Evolutionary conservation across 2,797 vertebrate genomes (phyloP).

Genomic region (Poecile montanus): DNA sequence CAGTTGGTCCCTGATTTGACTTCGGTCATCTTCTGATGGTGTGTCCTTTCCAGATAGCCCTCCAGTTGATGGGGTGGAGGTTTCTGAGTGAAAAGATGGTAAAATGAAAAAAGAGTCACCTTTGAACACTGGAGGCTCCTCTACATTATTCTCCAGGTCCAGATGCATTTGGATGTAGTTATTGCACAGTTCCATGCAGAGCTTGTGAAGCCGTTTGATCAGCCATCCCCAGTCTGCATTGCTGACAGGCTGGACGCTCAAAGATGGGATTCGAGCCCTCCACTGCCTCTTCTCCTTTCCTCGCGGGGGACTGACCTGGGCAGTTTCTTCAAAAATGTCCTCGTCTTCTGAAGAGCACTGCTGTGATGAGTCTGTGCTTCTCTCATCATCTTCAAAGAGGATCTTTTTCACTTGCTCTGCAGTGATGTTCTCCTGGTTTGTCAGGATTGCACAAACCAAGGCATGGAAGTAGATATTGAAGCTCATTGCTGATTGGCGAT

Average conservation of each 20-base stretch:
- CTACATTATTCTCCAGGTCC: constrained; percentile 87
- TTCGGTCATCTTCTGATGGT: constrained; percentile 87
- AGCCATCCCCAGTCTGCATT: constrained; percentile 95
- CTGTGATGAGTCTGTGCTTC: constrained; percentile 92
- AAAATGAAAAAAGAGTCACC: constrained; percentile 87
- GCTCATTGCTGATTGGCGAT: constrained; percentile 97
- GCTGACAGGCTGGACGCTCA: constrained; percentile 88
- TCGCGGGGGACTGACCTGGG: constrained; percentile 93
- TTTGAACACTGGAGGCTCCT: constrained; percentile 80
- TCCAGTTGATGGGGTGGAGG: constrained; percentile 85
- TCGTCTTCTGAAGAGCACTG: constrained; percentile 95
- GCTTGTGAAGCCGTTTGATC: constrained; percentile 90
- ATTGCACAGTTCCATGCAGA: constrained; percentile 93
- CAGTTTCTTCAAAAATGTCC: constrained; percentile 97
- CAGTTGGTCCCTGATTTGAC: constrained; percentile 74
- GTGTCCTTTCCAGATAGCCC: constrained; percentile 87
- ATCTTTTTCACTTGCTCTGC: constrained; percentile 94
- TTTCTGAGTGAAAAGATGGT: constrained; percentile 90
- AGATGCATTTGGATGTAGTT: constrained; percentile 97
- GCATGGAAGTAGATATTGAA: constrained; percentile 97
- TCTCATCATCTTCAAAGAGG: constrained; percentile 91
- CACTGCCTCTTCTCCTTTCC: constrained; percentile 89
- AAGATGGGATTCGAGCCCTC: constrained; percentile 84
- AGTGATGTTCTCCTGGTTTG: constrained; percentile 88
- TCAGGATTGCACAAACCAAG: constrained; percentile 88